Evolutionary conservation across 2,797 vertebrate species (phyloP).

Genomic region (Harpagifer antarcticus): DNA sequence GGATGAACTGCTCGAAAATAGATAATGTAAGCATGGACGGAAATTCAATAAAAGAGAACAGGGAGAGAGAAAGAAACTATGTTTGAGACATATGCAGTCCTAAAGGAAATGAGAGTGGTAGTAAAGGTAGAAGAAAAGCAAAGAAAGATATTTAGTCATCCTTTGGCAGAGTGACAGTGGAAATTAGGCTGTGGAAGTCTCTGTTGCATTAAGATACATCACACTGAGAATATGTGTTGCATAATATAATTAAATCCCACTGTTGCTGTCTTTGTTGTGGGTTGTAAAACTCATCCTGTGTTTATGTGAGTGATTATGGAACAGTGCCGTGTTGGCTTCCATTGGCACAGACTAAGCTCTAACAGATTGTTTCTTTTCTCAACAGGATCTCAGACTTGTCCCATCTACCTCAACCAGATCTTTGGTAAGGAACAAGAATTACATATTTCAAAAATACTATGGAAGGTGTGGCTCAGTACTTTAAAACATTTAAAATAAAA

Average conservation of each 20-base stretch:
- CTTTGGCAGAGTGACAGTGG: conserved; percentile 42
- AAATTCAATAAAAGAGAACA: conserved; percentile 33
- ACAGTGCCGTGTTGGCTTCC: conserved; percentile 16
- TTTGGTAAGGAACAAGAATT: conserved; percentile 39
- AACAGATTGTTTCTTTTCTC: conserved; percentile 41
- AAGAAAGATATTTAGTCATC: conserved; percentile 52
- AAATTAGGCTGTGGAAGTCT: conserved; percentile 48
- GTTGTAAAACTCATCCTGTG: conserved; percentile 44
- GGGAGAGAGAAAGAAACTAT: conserved; percentile 1
- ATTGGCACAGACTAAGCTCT: conserved; percentile 47
- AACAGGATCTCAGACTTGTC: conserved; percentile 39
- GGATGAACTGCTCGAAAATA: conserved; percentile 29
- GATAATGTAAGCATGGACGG: conserved; percentile 29
- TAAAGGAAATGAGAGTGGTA: conserved; percentile 54
- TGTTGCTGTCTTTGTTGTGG: conserved; percentile 47
- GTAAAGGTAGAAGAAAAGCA: conserved; percentile 31
- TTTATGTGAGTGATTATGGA: conserved; percentile 53
- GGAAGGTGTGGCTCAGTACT: no score
- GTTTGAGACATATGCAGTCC: neutral
- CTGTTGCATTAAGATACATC: conserved; percentile 51
- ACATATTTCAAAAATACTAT: neutral
- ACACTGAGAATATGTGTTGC: conserved; percentile 46
- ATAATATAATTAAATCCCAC: conserved; percentile 58
- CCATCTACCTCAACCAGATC: conserved; percentile 33
- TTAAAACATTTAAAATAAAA: neutral